Conservation (phyloP, 2,888 invertebrate species). For the Operophtera brumata region DNA sequence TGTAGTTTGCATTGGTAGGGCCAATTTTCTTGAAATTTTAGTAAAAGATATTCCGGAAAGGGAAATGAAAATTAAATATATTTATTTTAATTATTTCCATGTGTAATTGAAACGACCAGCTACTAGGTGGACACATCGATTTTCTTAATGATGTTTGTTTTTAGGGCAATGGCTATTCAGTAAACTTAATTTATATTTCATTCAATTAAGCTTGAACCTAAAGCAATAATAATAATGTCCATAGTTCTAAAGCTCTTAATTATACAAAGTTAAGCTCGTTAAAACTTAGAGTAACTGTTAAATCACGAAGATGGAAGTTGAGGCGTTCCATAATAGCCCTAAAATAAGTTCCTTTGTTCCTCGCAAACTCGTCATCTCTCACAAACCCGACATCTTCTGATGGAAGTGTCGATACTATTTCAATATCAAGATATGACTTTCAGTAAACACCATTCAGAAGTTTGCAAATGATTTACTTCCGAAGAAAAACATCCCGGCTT, state of each 20-base stretch:
- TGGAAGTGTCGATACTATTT: slow-evolving; percentile 16
- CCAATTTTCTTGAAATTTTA: neutral
- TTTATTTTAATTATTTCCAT: neutral
- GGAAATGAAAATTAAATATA: neutral
- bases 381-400: slow-evolving; percentile 9
- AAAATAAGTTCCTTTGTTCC: slow-evolving; percentile 32
- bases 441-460: slow-evolving; percentile 26
- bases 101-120: neutral
- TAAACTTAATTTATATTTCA: neutral
- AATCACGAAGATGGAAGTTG: slow-evolving; percentile 49
- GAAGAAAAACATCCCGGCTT: slow-evolving; percentile 25
- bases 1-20: neutral
- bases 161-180: neutral
- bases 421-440: slow-evolving; percentile 8
- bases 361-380: slow-evolving; percentile 8
- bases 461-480: slow-evolving; percentile 27
- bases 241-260: slow-evolving; percentile 41
- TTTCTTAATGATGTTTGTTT: neutral
- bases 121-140: neutral
- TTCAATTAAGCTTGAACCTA: slow-evolving; percentile 15
- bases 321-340: slow-evolving; percentile 51
- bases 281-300: slow-evolving; percentile 58
- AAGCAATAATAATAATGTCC: slow-evolving; percentile 24
- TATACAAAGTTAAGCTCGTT: slow-evolving; percentile 57
- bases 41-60: neutral